Evolutionary conservation across 2,888 invertebrate genomes (phyloP).

Genomic region (Dendrolimus houi): DNA sequence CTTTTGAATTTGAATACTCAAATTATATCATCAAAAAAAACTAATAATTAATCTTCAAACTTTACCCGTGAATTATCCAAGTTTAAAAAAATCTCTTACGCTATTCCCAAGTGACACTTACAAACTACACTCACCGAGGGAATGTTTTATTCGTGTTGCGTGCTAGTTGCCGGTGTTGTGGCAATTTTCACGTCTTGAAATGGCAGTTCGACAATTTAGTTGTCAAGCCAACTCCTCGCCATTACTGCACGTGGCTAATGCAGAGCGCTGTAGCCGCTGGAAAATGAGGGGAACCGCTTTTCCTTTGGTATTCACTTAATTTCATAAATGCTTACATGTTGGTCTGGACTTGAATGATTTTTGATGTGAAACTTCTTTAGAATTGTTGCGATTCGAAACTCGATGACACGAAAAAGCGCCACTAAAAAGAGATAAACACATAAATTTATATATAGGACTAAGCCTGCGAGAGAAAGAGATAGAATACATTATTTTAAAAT

Average conservation of each 20-base stretch:
- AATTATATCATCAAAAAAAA: no score
- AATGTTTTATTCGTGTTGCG: conserved; percentile 16
- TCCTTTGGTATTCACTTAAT: neutral
- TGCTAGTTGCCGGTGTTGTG: conserved; percentile 29
- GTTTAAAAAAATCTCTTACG: neutral
- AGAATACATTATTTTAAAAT: no score
- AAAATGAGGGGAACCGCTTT: conserved; percentile 1
- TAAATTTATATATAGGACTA: no score
- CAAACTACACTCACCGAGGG: neutral
- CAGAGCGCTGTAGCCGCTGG: conserved; percentile 19
- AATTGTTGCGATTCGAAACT: no score
- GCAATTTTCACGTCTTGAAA: conserved; percentile 64
- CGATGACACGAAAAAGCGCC: no score
- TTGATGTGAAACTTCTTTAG: no score
- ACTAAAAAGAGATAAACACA: no score
- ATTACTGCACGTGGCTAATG: conserved; percentile 20
- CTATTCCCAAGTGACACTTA: neutral
- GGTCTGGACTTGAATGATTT: neutral
- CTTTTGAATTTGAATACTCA: no score
- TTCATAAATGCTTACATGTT: neutral
- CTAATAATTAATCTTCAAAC: neutral
- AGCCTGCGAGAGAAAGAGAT: no score
- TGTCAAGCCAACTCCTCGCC: conserved; percentile 49
- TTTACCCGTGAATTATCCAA: neutral
- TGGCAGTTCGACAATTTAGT: conserved; percentile 53